Percentiles rank a stretch among this genome's conserved stretches.
phyloP scores from a whole-genome alignment of 2,888 invertebrate species.

The Yponomeuta malinellus region DNA sequence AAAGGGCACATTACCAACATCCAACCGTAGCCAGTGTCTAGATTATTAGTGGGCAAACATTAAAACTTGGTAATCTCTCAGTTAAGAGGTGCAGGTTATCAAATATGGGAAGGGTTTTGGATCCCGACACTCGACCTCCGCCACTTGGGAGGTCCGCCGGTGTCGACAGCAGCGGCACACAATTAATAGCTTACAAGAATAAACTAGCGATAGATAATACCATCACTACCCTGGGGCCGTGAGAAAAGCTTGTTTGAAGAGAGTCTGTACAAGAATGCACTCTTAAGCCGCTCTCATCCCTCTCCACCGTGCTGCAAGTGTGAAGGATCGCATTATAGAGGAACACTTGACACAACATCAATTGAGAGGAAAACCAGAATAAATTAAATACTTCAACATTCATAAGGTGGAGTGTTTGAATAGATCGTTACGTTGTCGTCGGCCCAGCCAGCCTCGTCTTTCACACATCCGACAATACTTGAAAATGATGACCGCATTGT shows the following conservation, averaged over 20 bases:
- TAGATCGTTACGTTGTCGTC: constrained; percentile 49
- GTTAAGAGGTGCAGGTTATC: constrained; percentile 41
- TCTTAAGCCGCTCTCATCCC: neutral
- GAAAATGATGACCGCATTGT: constrained; percentile 45
- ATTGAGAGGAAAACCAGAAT: constrained; percentile 22
- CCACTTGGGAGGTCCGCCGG: constrained; percentile 61
- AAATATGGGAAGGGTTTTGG: constrained; percentile 42
- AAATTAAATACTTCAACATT: constrained; percentile 44
- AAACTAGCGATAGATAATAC: constrained; percentile 37
- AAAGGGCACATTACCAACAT: constrained; percentile 22
- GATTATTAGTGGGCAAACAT: constrained; percentile 14
- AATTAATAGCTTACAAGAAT: constrained; percentile 55
- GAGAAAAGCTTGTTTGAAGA: constrained; percentile 32
- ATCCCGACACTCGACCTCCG: constrained; percentile 32
- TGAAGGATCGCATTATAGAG: constrained; percentile 19
- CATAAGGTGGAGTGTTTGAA: constrained; percentile 44
- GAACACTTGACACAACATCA: constrained; percentile 28
- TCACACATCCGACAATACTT: constrained; percentile 22
- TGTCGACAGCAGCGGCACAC: constrained; percentile 30
- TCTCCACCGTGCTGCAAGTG: neutral
- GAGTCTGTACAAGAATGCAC: neutral
- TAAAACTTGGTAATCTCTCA: constrained; percentile 42
- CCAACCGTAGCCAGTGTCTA: constrained; percentile 7
- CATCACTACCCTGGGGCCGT: constrained; percentile 37
- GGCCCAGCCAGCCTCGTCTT: constrained; percentile 23